phyloP scores from a whole-genome alignment of 2,888 invertebrate genomes.

The Macrosiphum euphorbiae region DNA sequence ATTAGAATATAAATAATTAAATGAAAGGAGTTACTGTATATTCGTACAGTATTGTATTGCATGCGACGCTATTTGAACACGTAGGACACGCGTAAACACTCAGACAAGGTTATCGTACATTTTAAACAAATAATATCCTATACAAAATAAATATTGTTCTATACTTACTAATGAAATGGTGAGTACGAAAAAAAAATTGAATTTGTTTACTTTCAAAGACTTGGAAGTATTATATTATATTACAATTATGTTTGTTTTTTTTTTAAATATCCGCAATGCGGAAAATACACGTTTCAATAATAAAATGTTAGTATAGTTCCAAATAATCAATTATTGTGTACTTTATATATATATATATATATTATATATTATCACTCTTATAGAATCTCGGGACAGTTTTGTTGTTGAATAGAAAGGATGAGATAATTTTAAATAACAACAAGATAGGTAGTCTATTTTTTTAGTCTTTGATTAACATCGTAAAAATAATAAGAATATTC shows the following conservation, averaged over 20 bases:
- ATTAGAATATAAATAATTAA: background rate
- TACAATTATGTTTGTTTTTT: background rate
- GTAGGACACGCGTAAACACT: background rate
- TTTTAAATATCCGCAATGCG: background rate
- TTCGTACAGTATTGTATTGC: background rate
- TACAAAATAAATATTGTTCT: slow-evolving; percentile 17
- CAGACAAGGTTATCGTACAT: background rate
- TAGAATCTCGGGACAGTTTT: background rate
- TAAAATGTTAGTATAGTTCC: background rate
- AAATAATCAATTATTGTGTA: background rate
- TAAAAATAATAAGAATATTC: background rate
- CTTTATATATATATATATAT: background rate
- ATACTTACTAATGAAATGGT: background rate
- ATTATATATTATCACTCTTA: background rate
- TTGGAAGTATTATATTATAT: background rate
- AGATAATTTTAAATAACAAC: background rate
- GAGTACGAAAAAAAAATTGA: background rate
- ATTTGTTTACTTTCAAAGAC: background rate
- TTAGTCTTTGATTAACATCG: background rate
- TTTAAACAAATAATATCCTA: background rate
- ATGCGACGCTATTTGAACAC: background rate
- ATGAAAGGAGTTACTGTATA: background rate
- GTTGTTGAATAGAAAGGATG: background rate
- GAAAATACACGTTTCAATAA: background rate
- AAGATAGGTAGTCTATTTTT: background rate